Conservation (phyloP, 1,140 invertebrate genomes). For the Nilaparvata lugens region DNA sequence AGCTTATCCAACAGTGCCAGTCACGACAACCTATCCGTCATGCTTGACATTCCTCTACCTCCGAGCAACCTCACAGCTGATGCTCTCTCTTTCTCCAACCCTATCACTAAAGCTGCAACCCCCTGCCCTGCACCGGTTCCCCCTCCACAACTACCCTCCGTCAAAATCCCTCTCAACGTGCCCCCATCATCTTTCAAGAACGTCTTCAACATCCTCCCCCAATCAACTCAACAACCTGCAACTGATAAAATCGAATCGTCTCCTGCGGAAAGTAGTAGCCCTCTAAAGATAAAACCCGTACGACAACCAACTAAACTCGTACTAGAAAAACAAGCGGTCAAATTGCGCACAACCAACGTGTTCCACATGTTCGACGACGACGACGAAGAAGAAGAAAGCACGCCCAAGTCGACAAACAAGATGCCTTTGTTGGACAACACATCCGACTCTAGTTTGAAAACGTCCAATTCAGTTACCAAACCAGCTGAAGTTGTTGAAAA, state of each 20-base stretch:
- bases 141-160: background rate
- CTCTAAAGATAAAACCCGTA: too few species aligned
- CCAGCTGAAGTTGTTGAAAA: background rate
- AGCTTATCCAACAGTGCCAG: background rate
- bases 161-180: too few species aligned
- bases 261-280: too few species aligned
- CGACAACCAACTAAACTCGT: background rate
- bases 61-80: background rate
- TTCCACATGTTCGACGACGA: constrained; percentile 17
- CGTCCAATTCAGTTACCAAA: background rate
- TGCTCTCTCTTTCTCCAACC: background rate
- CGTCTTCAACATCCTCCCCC: background rate
- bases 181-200: background rate
- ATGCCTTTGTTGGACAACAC: too few species aligned
- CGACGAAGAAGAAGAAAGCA: constrained; percentile 7
- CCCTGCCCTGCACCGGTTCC: constrained; percentile 14
- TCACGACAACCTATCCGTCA: background rate
- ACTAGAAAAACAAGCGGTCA: background rate
- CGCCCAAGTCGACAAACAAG: background rate
- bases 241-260: too few species aligned
- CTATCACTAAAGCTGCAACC: background rate
- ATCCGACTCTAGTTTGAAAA: background rate
- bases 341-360: constrained; percentile 7
- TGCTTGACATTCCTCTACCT: constrained; percentile 15
- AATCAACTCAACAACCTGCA: too few species aligned